Evolutionary conservation across 2,113 vertebrate species (phyloP).

Genomic region (Axis porcinus): DNA sequence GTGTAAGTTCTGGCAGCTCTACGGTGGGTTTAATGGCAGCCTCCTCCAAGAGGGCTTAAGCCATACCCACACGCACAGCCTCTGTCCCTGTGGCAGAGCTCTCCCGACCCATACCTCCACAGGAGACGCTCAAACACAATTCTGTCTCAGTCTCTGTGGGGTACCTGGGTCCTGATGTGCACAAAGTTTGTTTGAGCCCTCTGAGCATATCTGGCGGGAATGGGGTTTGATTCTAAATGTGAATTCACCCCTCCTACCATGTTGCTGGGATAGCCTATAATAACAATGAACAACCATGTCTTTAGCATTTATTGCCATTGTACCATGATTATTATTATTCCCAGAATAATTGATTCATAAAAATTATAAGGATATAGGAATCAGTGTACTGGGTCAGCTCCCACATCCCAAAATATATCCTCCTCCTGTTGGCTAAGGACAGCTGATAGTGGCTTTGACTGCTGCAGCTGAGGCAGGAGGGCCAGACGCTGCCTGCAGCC

Average conservation of each 20-base stretch:
- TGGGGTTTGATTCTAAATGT: not conserved
- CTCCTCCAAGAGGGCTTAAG: not conserved
- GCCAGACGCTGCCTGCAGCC: not conserved
- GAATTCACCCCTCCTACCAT: not conserved
- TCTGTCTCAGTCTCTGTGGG: not conserved
- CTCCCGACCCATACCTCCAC: not conserved
- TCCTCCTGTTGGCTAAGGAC: not conserved
- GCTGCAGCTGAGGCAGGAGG: not conserved
- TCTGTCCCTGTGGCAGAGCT: not conserved
- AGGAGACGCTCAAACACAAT: not conserved
- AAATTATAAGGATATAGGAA: not conserved
- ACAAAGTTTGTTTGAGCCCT: not conserved
- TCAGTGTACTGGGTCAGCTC: not conserved
- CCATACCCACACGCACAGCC: not conserved
- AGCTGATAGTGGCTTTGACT: not conserved
- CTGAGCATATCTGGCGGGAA: not conserved
- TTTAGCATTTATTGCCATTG: not conserved
- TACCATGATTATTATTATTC: not conserved
- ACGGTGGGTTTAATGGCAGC: not conserved
- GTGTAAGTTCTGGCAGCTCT: not conserved
- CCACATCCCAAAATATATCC: not conserved
- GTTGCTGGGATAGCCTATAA: not conserved
- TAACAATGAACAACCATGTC: not conserved
- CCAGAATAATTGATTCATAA: not conserved
- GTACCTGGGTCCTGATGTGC: not conserved